phyloP scores from a whole-genome alignment of 2,888 invertebrate species.

The Rhingia campestris region DNA sequence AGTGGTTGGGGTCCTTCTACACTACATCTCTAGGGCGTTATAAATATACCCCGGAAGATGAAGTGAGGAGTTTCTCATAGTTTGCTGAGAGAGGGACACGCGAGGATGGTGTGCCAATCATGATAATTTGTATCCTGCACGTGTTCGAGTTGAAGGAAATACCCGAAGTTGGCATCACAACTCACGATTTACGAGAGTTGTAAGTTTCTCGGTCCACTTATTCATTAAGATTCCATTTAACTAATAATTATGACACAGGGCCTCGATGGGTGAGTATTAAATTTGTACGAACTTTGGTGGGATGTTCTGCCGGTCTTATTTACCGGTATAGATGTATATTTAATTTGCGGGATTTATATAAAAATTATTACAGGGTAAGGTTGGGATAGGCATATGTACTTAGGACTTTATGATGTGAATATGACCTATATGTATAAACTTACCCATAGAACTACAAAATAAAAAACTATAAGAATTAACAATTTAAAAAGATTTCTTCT shows the following conservation, averaged over 20 bases:
- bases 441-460: no score
- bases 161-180: neutral
- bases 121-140: constrained; percentile 1
- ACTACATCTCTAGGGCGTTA: neutral
- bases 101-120: constrained; percentile 24
- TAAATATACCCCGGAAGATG: neutral
- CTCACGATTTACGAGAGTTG: neutral
- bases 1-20: constrained; percentile 28
- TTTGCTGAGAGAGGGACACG: neutral
- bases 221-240: constrained; percentile 21
- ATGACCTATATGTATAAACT: no score
- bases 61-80: constrained; percentile 6
- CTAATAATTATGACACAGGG: constrained; percentile 14
- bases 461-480: no score
- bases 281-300: neutral
- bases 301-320: no score
- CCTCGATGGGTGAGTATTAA: neutral
- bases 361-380: no score
- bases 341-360: no score
- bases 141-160: constrained; percentile 2
- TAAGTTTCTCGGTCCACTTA: neutral
- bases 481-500: no score
- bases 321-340: no score
- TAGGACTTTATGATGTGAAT: no score
- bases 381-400: no score